phyloP scores from a whole-genome alignment of 2,113 vertebrate species.

The Numida meleagris region DNA sequence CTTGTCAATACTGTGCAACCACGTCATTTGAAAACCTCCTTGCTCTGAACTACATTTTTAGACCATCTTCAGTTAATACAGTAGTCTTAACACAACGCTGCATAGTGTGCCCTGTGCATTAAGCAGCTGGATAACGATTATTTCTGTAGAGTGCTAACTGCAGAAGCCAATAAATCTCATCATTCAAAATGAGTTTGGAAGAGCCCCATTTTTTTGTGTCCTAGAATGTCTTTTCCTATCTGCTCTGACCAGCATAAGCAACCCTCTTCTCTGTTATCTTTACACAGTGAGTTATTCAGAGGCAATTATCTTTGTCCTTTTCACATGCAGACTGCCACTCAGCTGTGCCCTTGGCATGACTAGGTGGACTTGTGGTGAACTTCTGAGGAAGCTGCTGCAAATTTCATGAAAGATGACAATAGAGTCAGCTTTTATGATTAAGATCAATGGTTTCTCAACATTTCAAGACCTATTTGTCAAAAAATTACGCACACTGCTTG shows the following conservation, averaged over 20 bases:
- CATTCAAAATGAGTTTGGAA: not conserved
- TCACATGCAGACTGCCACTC: not conserved
- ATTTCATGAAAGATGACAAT: constrained; percentile 8
- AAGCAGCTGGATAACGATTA: not conserved
- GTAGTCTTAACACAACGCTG: rapidly evolving
- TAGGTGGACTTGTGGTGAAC: not conserved
- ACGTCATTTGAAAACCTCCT: not conserved
- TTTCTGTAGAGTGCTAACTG: not conserved
- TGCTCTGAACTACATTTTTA: not conserved
- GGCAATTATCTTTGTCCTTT: not conserved
- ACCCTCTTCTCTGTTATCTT: not conserved
- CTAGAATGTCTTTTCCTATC: not conserved
- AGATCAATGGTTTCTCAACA: constrained; percentile 38
- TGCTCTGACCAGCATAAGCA: not conserved
- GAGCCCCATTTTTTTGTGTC: not conserved
- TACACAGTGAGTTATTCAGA: not conserved
- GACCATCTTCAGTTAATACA: not conserved
- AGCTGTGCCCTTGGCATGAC: not conserved
- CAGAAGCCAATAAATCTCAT: not conserved
- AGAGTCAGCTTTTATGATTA: constrained; percentile 40
- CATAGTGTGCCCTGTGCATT: not conserved
- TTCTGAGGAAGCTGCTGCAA: constrained; percentile 15
- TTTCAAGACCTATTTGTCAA: constrained; percentile 24
- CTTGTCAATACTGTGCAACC: not conserved
- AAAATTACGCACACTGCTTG: not conserved